Conservation (phyloP, 2,888 invertebrate species). For the Cheilosia impressa region DNA sequence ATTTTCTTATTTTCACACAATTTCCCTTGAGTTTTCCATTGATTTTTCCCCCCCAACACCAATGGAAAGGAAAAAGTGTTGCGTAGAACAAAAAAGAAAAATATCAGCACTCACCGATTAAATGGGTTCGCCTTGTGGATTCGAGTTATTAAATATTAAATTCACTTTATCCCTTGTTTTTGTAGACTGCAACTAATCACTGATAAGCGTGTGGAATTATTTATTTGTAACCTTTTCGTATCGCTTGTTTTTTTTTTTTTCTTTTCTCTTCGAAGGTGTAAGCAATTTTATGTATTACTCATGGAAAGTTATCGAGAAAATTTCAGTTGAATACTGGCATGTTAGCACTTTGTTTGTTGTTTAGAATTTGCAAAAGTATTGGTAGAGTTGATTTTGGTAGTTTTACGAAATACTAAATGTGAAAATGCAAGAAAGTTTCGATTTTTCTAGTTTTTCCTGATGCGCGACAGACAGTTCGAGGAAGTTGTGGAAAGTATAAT, state of each 20-base stretch:
- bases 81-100: slow-evolving; percentile 42
- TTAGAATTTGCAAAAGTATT: slow-evolving; percentile 2
- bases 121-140: neutral
- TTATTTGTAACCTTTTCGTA: slow-evolving; percentile 28
- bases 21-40: slow-evolving; percentile 51
- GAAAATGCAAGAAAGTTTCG: slow-evolving; percentile 38
- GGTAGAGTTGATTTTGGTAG: neutral
- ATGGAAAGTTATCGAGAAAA: slow-evolving; percentile 42
- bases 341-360: slow-evolving; percentile 6
- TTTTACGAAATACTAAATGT: slow-evolving; percentile 3
- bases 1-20: neutral
- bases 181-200: slow-evolving; percentile 43
- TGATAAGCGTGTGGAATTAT: slow-evolving; percentile 47
- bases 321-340: slow-evolving; percentile 49
- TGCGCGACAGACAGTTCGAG: slow-evolving; percentile 45
- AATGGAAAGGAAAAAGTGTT: slow-evolving; percentile 14
- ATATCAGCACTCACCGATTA: slow-evolving; percentile 45
- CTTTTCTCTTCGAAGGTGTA: neutral
- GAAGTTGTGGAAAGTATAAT: slow-evolving; percentile 64
- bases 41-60: slow-evolving; percentile 35
- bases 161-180: slow-evolving; percentile 36
- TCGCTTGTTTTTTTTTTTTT: slow-evolving; percentile 12
- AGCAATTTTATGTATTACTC: slow-evolving; percentile 51
- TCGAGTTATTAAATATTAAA: slow-evolving; percentile 21
- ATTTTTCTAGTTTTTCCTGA: slow-evolving; percentile 8